These are phyloP conservation scores for Cyanoramphus novaezelandiae DNA, from an alignment of 2,113 vertebrate genomes.

Conservation along the genomic window DNA sequence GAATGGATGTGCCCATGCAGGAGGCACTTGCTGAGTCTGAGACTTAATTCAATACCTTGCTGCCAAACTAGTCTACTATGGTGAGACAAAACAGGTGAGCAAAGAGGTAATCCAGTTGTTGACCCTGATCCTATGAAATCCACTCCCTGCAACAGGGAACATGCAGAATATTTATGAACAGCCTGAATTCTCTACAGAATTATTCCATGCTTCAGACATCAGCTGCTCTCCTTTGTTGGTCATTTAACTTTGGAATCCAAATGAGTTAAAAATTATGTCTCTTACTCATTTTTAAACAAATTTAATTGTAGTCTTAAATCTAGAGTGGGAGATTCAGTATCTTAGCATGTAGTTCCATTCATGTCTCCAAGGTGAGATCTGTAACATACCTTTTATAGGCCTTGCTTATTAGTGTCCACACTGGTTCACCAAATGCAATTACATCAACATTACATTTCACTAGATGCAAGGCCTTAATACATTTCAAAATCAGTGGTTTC, in stretches of 20 bases:
- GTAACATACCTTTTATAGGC: neutral
- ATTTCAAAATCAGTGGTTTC: neutral
- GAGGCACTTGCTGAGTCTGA: neutral
- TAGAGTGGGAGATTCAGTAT: neutral
- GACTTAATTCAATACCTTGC: neutral
- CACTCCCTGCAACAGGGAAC: neutral
- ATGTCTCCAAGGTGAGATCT: neutral
- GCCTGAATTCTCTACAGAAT: neutral
- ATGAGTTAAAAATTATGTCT: neutral
- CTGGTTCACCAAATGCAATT: neutral
- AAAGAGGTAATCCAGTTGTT: neutral
- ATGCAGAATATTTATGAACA: neutral
- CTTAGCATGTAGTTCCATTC: neutral
- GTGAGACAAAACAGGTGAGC: neutral
- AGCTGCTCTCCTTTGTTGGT: neutral
- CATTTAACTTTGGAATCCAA: neutral
- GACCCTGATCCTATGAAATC: neutral
- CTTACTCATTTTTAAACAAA: neutral
- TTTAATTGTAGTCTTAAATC: neutral
- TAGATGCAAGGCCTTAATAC: neutral
- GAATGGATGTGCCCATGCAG: neutral
- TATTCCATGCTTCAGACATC: neutral
- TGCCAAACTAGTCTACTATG: neutral
- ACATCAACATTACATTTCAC: neutral
- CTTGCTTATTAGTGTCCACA: neutral